A percentile compares a stretch with the other conserved stretches of the same genome.
These are phyloP conservation scores for Seriola quinqueradiata DNA, from an alignment of 2,113 vertebrate species.

Conservation along the genomic window DNA sequence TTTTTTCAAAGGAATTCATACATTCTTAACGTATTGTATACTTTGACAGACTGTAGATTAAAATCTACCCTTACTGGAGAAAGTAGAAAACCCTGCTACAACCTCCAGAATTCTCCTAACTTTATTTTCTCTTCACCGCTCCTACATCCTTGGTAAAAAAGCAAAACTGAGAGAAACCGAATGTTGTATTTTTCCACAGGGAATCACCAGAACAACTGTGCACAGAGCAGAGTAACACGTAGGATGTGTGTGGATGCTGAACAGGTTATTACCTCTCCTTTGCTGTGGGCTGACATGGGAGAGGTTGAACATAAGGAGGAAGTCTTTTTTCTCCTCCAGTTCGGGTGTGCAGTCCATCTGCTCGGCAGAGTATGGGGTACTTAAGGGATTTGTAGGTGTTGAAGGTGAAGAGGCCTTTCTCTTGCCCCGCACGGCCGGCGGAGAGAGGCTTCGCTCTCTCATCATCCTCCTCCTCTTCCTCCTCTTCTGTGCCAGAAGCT, in stretches of 20 bases:
- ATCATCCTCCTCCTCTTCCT: constrained; percentile 95
- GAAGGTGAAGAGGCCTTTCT: constrained; percentile 81
- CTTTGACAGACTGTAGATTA: neutral
- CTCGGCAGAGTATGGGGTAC: constrained; percentile 92
- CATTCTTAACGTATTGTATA: neutral
- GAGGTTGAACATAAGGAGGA: constrained; percentile 95
- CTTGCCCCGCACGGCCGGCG: constrained; percentile 87
- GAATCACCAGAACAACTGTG: constrained; percentile 29
- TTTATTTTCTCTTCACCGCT: constrained; percentile 47
- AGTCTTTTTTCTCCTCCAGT: constrained; percentile 95
- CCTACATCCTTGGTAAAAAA: constrained; percentile 45
- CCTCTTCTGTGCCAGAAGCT: constrained; percentile 90
- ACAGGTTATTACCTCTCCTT: constrained; percentile 88
- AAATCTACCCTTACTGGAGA: constrained; percentile 19
- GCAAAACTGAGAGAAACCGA: constrained; percentile 7
- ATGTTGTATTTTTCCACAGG: neutral
- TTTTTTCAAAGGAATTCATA: neutral
- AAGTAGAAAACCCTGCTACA: constrained; percentile 22
- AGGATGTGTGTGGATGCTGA: constrained; percentile 38
- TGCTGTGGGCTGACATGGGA: constrained; percentile 92
- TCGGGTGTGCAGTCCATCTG: constrained; percentile 95
- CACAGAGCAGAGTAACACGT: constrained; percentile 33
- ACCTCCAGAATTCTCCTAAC: constrained; percentile 23
- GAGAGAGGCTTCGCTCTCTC: constrained; percentile 93
- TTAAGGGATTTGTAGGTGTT: constrained; percentile 82